Base-by-base conservation (phyloP, 2,797 vertebrate genomes). In the Labroides dimidiatus region DNA sequence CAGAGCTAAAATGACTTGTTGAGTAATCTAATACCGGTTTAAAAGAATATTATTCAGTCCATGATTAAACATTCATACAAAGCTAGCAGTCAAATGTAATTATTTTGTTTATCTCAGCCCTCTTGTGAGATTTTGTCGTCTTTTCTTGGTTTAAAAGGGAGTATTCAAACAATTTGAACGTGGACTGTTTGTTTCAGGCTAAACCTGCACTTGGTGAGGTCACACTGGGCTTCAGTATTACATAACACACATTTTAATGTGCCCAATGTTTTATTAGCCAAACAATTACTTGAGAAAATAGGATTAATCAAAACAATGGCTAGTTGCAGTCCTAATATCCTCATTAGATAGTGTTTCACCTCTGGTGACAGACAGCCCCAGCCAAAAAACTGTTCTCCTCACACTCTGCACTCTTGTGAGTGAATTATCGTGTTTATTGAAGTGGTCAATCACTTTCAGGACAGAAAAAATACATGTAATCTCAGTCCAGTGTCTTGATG, bases 401-500 rank as follows among this genome's bases (percentile, higher is more conserved):
- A 39, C 37, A 39, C 17, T 54, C 12, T 23, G 20, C 20, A 11
- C 50, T 37, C 17, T 10, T 59, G 20, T 43, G 49, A 43, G 48
- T 52, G 60, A 61, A 69, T 75, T 36, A 56, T 51, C 20, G 54
- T 13, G 45, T 63, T 64, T 12, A 69, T 70, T 54, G 49, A 59
- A 33, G 27, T 23, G 48, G 23, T 37, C 50, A 10, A 30, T 1
- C 64, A 64, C 71, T 75, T 56, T 67, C 41, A 59, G 1, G 19
- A 67, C 15, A 54, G 50, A 24, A 61, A 55, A 66, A 17, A 27
- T 66, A 30, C 70, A 24, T 10, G 2, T 4, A 1, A 23, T 68
- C 52, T 44, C 14, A 33, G 23, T 48, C n/a, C 27, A 54, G 51
- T n/a, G 1, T 37, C 52, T 49, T 47, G 6, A 15, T 69, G 49